Evolutionary conservation across 2,113 vertebrate genomes (phyloP).

Genomic region (Lophochroa leadbeateri): DNA sequence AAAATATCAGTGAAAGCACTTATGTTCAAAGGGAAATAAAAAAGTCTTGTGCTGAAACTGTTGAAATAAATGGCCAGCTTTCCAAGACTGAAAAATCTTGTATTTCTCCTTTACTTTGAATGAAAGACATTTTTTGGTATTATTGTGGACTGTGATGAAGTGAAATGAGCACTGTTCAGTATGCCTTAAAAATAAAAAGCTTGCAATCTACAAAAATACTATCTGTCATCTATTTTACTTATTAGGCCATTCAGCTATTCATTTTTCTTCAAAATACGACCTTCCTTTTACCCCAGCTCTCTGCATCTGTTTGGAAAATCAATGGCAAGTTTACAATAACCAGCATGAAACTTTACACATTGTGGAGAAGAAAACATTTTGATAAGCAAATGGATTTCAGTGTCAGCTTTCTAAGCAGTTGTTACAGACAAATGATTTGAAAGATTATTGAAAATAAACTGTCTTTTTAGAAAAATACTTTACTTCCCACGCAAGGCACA

Average conservation of each 20-base stretch:
- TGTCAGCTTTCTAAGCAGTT: conserved; percentile 24
- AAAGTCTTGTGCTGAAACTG: neutral
- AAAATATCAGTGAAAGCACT: neutral
- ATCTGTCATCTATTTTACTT: conserved; percentile 8
- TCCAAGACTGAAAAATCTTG: neutral
- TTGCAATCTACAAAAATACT: neutral
- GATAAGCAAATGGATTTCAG: conserved; percentile 30
- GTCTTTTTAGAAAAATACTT: neutral
- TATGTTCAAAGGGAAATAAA: neutral
- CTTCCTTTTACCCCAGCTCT: conserved; percentile 26
- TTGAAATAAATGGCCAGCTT: neutral
- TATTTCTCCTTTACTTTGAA: neutral
- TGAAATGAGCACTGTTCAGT: neutral
- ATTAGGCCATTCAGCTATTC: neutral
- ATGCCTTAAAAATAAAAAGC: neutral
- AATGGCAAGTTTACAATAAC: conserved; percentile 40
- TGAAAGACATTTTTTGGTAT: neutral
- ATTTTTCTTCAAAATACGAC: conserved; percentile 31
- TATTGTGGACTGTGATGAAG: neutral
- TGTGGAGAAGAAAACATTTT: conserved; percentile 38
- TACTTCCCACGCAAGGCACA: neutral
- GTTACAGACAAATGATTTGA: conserved; percentile 18
- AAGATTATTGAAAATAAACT: conserved; percentile 12
- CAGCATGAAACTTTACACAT: neutral
- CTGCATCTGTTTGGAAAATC: conserved; percentile 33